Conservation (phyloP, 2,888 invertebrate species). For the Acanthosepion esculentum region DNA sequence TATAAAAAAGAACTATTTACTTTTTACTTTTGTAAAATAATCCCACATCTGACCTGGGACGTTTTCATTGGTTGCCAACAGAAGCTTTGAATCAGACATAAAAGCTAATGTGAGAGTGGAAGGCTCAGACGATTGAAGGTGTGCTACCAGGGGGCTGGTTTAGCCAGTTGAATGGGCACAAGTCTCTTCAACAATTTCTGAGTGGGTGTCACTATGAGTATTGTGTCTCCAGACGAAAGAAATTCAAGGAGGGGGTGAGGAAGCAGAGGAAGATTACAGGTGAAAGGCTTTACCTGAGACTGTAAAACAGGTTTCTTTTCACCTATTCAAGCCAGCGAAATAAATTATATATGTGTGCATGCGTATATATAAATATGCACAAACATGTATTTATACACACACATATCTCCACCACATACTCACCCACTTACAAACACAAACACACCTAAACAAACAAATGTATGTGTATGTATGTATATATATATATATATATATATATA, state of each 20-base stretch:
- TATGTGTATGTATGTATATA: not conserved
- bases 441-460: not conserved
- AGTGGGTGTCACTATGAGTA: not conserved
- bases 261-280: not conserved
- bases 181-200: not conserved
- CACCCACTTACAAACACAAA: not conserved
- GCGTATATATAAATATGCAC: not conserved
- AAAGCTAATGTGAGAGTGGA: not conserved
- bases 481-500: not conserved
- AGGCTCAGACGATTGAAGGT: too few relatives aligned
- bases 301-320: not conserved
- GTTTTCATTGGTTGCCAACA: not conserved
- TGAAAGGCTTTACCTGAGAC: slow-evolving; percentile 12
- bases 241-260: not conserved
- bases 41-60: not conserved
- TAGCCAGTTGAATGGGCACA: slow-evolving; percentile 33
- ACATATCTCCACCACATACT: not conserved
- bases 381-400: not conserved
- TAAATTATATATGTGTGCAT: not conserved
- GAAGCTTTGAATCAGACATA: not conserved
- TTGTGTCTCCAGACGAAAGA: not conserved
- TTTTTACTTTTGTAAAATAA: not conserved
- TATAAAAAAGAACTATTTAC: too few relatives aligned
- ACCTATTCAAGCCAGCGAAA: not conserved
- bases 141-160: not conserved